A percentile compares a stretch with the other conserved stretches of the same genome.
These are phyloP conservation scores for Desmodus rotundus DNA, from an alignment of 2,113 vertebrate genomes.

Conservation along the genomic window DNA sequence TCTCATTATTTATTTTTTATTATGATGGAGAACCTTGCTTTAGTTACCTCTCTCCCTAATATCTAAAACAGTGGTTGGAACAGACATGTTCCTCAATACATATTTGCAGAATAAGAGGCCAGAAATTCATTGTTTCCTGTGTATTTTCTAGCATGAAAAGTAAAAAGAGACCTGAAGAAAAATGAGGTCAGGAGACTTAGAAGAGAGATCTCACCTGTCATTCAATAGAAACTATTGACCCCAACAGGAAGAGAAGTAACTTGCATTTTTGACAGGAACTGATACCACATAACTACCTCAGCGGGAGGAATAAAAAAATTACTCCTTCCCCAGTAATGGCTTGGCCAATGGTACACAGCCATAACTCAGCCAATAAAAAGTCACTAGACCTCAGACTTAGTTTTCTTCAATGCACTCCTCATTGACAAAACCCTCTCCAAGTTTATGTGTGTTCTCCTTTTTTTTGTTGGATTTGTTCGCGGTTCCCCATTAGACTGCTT, in stretches of 20 bases:
- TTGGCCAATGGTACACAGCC: too few species aligned
- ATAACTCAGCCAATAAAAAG: too few species aligned
- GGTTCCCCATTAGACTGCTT: not conserved
- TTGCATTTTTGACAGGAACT: not conserved
- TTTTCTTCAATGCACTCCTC: too few species aligned
- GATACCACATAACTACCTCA: not conserved
- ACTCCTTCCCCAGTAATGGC: not conserved
- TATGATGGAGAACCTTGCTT: not conserved
- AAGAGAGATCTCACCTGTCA: not conserved
- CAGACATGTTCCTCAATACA: not conserved
- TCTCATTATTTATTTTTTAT: not conserved
- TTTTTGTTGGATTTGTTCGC: not conserved
- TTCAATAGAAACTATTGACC: not conserved
- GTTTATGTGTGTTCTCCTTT: not conserved
- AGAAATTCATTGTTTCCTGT: not conserved
- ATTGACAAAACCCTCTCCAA: not conserved
- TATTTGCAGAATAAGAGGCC: not conserved
- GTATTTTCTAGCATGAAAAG: not conserved
- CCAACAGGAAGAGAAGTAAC: not conserved
- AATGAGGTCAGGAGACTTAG: not conserved
- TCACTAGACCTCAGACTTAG: too few species aligned
- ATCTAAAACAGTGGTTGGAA: not conserved
- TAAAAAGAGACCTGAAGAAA: not conserved
- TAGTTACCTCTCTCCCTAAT: not conserved
- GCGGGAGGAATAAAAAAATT: not conserved